phyloP scores from a whole-genome alignment of 2,113 vertebrate genomes.

The Neopipo cinnamomea region DNA sequence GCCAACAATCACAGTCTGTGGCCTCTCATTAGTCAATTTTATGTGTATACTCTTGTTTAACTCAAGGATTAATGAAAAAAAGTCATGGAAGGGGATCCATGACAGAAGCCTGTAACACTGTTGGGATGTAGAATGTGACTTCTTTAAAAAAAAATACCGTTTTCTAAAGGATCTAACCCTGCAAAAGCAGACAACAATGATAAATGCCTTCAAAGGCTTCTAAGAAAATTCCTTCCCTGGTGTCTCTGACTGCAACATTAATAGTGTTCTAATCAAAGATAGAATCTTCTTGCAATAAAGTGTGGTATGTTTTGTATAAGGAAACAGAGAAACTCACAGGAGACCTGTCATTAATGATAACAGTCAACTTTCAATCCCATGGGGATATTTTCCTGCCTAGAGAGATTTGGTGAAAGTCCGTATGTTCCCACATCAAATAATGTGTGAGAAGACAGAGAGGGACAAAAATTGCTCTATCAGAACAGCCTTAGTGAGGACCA shows the following conservation, averaged over 20 bases:
- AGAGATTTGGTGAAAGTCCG: neutral
- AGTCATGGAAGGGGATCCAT: neutral
- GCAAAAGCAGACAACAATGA: neutral
- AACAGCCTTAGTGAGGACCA: neutral
- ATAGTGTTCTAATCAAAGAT: neutral
- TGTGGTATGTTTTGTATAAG: neutral
- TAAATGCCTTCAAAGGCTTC: neutral
- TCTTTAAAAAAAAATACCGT: neutral
- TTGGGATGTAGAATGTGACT: neutral
- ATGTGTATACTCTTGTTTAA: neutral
- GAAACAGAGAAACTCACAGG: neutral
- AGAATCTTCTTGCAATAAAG: slow-evolving; percentile 6
- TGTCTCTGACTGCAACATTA: neutral
- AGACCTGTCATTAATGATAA: neutral
- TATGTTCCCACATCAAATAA: neutral
- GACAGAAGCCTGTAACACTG: neutral
- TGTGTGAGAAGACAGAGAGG: neutral
- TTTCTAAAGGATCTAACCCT: neutral
- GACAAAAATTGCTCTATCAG: neutral
- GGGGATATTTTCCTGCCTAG: neutral
- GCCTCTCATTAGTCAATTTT: neutral
- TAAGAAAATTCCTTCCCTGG: neutral
- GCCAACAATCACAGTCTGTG: neutral
- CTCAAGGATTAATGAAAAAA: neutral
- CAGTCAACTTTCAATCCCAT: neutral